Evolutionary conservation across 2,113 vertebrate genomes (phyloP).

Genomic region (Crypturellus undulatus): DNA sequence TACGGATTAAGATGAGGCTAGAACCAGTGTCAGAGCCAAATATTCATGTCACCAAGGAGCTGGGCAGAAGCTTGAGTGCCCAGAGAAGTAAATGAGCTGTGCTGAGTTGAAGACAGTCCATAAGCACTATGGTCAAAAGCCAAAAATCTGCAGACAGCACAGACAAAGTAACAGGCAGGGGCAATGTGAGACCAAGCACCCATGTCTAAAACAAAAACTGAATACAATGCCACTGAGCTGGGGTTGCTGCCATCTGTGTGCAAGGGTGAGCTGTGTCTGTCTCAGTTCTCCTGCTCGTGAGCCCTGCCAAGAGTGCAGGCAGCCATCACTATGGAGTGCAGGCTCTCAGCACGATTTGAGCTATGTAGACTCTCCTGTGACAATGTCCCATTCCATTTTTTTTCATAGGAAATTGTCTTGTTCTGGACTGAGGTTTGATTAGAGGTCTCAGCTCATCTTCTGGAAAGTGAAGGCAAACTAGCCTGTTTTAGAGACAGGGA

Average conservation of each 20-base stretch:
- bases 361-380: background rate
- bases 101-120: background rate
- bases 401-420: background rate
- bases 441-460: background rate
- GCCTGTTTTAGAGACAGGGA: background rate
- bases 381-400: background rate
- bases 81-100: background rate
- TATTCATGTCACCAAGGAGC: background rate
- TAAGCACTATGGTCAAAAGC: background rate
- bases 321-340: background rate
- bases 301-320: background rate
- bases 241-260: background rate
- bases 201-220: background rate
- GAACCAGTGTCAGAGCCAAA: background rate
- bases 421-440: background rate
- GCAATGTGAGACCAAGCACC: background rate
- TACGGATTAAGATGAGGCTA: background rate
- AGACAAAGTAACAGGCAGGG: background rate
- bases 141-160: background rate
- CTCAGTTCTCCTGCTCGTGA: background rate
- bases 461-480: background rate
- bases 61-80: background rate
- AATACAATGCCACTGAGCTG: background rate
- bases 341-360: background rate
- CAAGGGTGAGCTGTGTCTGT: background rate